Base-by-base conservation (phyloP, 1,140 invertebrate genomes). In the Grapholita molesta region DNA sequence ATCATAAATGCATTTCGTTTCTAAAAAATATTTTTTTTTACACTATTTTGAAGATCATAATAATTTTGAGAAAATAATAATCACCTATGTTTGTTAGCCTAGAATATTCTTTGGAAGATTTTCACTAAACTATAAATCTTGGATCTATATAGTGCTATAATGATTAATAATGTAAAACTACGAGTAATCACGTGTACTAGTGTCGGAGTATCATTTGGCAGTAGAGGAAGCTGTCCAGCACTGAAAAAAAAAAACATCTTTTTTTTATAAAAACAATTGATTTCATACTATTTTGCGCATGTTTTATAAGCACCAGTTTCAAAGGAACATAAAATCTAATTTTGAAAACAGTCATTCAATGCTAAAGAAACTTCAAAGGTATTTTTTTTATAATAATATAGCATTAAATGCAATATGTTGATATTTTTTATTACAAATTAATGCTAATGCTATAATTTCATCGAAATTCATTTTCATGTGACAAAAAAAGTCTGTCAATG, bases 171-270 rank as follows among this genome's bases (percentile, higher is more conserved):
- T 15, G 2, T 61, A 61, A 61, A 28, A 32, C 55, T 61, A 69
- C 3, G 25, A 38, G 9, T 38, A 48, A 38, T 67, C 30, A 25
- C 53, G 3, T 32, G 33, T 64, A 57, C 42, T 83, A 90, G 75
- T 90, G 88, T 70, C 80, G 72, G 21, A 90, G 84, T 74, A 90
- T 88, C 83, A 90, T 89, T 67, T 90, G 87, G 69, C 88, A 90
- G 71, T 88, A 89, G 25, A 89, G 82, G 71, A 88, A 88, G 75
- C 86, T 88, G 83, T 90, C 87, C 73, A 90, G 52, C 73, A 90
- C 88, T 89, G 87, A 64, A 84, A 86, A 65, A 68, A 61, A 74
- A 74, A 48, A 15, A 35, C n/a, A 70, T 18, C 38, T 2, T 53
- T 42, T 18, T 18, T 35, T 8, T 11, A 35, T 9, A 35, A 9